Percentiles rank a stretch among this genome's conserved stretches.
Evolutionary conservation across 1,140 invertebrate species (phyloP).

Genomic region (Sminthurides bifidus): DNA sequence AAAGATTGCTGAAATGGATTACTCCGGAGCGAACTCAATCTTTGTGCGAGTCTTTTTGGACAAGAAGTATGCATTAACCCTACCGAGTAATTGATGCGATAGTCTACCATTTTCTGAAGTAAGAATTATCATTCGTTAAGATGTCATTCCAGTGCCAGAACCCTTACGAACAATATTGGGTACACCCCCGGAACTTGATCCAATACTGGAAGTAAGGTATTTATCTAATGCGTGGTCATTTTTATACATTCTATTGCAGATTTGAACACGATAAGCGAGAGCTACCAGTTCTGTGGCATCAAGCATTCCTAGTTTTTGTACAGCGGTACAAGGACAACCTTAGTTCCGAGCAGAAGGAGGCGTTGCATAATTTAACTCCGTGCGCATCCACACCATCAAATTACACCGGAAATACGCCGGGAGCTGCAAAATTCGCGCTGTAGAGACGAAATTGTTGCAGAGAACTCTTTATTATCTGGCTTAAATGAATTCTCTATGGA

Average conservation of each 20-base stretch:
- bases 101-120: conserved; percentile 90
- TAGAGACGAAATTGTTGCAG: conserved; percentile 45
- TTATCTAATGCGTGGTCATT: too few relatives aligned
- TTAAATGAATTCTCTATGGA: conserved; percentile 3
- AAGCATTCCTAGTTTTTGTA: conserved; percentile 82
- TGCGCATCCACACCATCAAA: conserved; percentile 64
- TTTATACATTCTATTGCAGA: conserved; percentile 40
- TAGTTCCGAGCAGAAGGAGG: conserved; percentile 80
- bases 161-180: too few relatives aligned
- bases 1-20: conserved; percentile 96
- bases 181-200: too few relatives aligned
- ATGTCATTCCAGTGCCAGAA: too few relatives aligned
- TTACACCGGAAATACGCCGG: conserved; percentile 72
- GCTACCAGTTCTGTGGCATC: conserved; percentile 94
- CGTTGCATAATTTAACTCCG: conserved; percentile 63
- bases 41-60: conserved; percentile 90
- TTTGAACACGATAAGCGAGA: conserved; percentile 70
- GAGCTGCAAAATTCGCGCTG: conserved; percentile 72
- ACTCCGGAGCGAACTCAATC: conserved; percentile 92
- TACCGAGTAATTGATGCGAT: conserved; percentile 89
- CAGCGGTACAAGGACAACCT: conserved; percentile 93
- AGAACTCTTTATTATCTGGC: background rate
- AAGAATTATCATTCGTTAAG: too few relatives aligned
- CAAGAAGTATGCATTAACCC: conserved; percentile 95
- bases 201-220: too few relatives aligned